These are phyloP conservation scores for Petrocephalus schoutedeni DNA, from an alignment of 2,797 vertebrate genomes.

Conservation along the genomic window DNA sequence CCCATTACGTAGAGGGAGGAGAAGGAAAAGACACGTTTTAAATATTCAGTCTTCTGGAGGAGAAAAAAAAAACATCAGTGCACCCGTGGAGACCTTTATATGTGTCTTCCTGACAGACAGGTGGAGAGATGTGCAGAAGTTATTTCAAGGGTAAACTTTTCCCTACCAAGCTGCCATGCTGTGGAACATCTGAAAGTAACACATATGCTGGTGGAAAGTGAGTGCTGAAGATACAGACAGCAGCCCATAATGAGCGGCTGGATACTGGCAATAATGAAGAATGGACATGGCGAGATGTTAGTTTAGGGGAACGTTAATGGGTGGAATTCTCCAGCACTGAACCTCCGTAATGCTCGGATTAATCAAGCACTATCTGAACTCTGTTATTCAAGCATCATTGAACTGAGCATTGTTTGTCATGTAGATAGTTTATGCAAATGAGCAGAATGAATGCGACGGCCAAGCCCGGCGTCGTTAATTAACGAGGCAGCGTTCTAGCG, in stretches of 20 bases:
- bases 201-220: not conserved
- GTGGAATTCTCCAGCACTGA: slow-evolving; percentile 31
- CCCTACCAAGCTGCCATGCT: not conserved
- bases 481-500: slow-evolving; percentile 33
- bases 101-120: not conserved
- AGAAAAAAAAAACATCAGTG: not conserved
- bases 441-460: slow-evolving; percentile 42
- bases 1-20: not conserved
- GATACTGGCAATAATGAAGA: slow-evolving; percentile 33
- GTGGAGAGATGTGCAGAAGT: not conserved
- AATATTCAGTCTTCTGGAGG: not conserved
- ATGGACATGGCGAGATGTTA: slow-evolving; percentile 31
- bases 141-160: slow-evolving; percentile 2
- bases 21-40: slow-evolving; percentile 17
- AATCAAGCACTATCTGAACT: slow-evolving; percentile 53
- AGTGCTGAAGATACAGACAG: not conserved
- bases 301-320: slow-evolving; percentile 30
- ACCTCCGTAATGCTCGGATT: slow-evolving; percentile 46
- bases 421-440: slow-evolving; percentile 52
- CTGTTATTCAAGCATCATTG: slow-evolving; percentile 66
- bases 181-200: slow-evolving; percentile 11
- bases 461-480: slow-evolving; percentile 42
- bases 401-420: slow-evolving; percentile 52
- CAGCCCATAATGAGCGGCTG: slow-evolving; percentile 28
- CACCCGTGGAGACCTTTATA: not conserved